These are phyloP conservation scores for Ochotona princeps DNA, from an alignment of 2,113 vertebrate species.

Conservation along the genomic window DNA sequence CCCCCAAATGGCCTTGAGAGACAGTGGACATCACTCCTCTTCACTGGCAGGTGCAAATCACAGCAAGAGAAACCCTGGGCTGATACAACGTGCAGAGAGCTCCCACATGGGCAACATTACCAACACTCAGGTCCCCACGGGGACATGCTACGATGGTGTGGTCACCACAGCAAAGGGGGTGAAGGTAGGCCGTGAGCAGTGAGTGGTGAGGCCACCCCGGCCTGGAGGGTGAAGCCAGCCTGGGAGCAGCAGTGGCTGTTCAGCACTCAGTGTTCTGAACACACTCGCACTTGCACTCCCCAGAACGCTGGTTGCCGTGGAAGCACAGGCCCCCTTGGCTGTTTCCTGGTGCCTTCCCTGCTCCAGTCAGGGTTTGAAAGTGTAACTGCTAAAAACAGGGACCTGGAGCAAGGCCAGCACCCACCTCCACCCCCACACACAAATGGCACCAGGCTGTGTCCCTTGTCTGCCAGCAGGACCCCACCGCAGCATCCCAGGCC, in stretches of 20 bases:
- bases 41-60: neutral
- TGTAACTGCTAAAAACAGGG: neutral
- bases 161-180: neutral
- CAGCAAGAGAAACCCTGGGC: neutral
- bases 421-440: neutral
- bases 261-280: too few relatives aligned
- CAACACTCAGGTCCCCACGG: neutral
- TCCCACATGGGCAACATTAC: neutral
- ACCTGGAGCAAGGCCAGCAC: conserved; percentile 26
- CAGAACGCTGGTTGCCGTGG: conserved; percentile 20
- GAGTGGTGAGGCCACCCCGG: too few relatives aligned
- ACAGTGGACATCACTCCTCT: neutral
- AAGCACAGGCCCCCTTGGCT: neutral
- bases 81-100: neutral
- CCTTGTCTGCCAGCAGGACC: too few relatives aligned
- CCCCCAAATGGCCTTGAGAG: neutral
- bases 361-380: neutral
- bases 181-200: neutral
- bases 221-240: too few relatives aligned
- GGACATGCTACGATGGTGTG: neutral
- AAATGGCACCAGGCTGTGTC: too few relatives aligned
- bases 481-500: too few relatives aligned
- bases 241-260: too few relatives aligned
- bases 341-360: conserved; percentile 9
- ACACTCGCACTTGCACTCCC: neutral